Percentiles rank a stretch among this genome's conserved stretches.
Evolutionary conservation across 2,888 invertebrate genomes (phyloP).

Genomic region (Drosophila tanythrix): DNA sequence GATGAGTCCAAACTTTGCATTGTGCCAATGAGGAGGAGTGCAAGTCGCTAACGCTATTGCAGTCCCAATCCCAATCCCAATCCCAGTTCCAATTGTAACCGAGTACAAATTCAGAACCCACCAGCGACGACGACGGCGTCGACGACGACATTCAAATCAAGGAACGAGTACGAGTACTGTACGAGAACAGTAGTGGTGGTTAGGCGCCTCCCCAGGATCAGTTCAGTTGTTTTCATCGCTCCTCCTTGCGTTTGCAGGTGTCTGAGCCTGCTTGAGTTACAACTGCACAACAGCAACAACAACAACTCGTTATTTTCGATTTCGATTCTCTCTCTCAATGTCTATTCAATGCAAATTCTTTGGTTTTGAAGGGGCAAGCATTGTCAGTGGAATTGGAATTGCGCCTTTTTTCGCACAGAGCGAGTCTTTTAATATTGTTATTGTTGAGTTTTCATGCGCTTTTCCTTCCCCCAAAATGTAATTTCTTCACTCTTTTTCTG

Average conservation of each 20-base stretch:
- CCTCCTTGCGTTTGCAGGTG: conserved; percentile 69
- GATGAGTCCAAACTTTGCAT: conserved; percentile 89
- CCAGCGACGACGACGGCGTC: conserved; percentile 69
- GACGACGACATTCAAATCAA: conserved; percentile 81
- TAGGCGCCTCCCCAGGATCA: conserved; percentile 64
- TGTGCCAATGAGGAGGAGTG: conserved; percentile 84
- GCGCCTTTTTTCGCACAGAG: conserved; percentile 52
- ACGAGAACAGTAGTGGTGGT: conserved; percentile 40
- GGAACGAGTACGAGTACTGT: conserved; percentile 44
- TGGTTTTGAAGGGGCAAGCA: conserved; percentile 31
- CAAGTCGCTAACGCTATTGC: conserved; percentile 56
- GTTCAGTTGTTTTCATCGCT: conserved; percentile 69
- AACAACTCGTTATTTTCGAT: conserved; percentile 54
- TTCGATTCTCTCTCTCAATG: conserved; percentile 32
- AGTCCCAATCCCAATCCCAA: conserved; percentile 47
- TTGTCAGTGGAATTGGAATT: conserved; percentile 47
- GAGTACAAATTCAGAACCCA: conserved; percentile 72
- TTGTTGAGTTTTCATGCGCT: conserved; percentile 63
- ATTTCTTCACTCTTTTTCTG: conserved; percentile 79
- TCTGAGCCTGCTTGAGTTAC: conserved; percentile 68
- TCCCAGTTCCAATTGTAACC: conserved; percentile 60
- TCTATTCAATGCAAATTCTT: conserved; percentile 31
- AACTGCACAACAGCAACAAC: conserved; percentile 59
- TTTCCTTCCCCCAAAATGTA: conserved; percentile 63
- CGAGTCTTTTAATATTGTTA: conserved; percentile 56